Conservation (phyloP, 2,888 invertebrate species). For the Ennomos quercinarius region DNA sequence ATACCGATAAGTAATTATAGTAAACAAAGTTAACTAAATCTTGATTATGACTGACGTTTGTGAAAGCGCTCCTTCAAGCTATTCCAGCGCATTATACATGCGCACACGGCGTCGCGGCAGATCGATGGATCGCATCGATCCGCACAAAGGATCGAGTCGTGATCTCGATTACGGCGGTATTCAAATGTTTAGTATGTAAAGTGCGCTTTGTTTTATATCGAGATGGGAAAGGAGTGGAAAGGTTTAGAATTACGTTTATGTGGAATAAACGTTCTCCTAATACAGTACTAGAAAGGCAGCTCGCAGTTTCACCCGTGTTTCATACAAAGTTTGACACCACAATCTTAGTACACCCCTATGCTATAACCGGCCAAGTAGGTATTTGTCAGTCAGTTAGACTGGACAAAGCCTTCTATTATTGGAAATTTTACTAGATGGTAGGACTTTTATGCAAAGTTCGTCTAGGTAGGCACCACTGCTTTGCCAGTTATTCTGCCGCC, state of each 20-base stretch:
- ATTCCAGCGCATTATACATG: constrained; percentile 79
- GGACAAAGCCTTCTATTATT: too few species aligned
- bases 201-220: constrained; percentile 18
- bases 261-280: neutral
- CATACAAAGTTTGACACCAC: too few species aligned
- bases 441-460: too few species aligned
- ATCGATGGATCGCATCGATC: constrained; percentile 82
- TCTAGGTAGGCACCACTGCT: too few species aligned
- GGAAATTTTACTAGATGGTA: too few species aligned
- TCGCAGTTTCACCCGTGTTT: too few species aligned
- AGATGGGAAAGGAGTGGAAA: constrained; percentile 1
- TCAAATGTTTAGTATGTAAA: constrained; percentile 34
- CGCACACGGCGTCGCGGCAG: constrained; percentile 69
- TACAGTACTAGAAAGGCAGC: too few species aligned
- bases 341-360: too few species aligned
- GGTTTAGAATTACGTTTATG: neutral
- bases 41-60: constrained; percentile 24
- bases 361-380: too few species aligned
- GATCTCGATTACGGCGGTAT: constrained; percentile 72
- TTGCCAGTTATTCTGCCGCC: too few species aligned
- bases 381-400: too few species aligned
- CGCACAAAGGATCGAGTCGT: constrained; percentile 79
- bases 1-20: too few species aligned
- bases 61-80: constrained; percentile 53
- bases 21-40: neutral